These are phyloP conservation scores for Monochamus alternatus DNA, from an alignment of 2,888 invertebrate genomes.

Conservation along the genomic window DNA sequence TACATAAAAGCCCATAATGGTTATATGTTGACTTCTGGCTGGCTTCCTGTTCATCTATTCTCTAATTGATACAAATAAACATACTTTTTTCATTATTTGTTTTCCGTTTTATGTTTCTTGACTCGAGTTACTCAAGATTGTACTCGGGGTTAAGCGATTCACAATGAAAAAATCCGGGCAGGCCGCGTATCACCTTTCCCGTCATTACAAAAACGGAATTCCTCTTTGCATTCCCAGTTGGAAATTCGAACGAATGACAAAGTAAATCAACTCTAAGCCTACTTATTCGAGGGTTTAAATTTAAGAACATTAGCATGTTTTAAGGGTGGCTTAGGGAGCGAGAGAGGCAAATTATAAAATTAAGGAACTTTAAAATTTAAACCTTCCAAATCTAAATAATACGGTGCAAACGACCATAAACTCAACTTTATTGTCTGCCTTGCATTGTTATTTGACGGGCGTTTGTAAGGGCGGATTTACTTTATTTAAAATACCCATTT, in stretches of 20 bases:
- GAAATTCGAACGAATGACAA: constrained; percentile 23
- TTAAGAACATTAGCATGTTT: constrained; percentile 34
- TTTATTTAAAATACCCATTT: constrained; percentile 5
- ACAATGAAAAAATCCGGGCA: neutral
- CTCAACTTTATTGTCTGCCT: constrained; percentile 32
- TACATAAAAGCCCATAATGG: too few relatives aligned
- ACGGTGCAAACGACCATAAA: constrained; percentile 33
- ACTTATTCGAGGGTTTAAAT: constrained; percentile 23
- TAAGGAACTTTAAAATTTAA: constrained; percentile 36
- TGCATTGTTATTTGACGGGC: constrained; percentile 11
- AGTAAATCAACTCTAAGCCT: constrained; percentile 31
- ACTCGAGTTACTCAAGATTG: too few relatives aligned
- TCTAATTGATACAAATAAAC: too few relatives aligned
- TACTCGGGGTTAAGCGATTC: too few relatives aligned
- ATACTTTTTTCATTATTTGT: too few relatives aligned
- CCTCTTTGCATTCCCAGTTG: neutral
- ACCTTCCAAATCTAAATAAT: constrained; percentile 37
- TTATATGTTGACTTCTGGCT: too few relatives aligned
- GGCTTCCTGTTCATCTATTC: too few relatives aligned
- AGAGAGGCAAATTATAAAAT: constrained; percentile 33
- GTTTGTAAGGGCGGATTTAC: constrained; percentile 7
- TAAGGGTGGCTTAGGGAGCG: constrained; percentile 5
- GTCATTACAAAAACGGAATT: constrained; percentile 8
- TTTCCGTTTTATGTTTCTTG: too few relatives aligned
- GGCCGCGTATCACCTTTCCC: neutral